Evolutionary conservation across 1,140 invertebrate species (phyloP), one percentile per base, ranked within the genome.

Genomic region (Metaphire vulgaris): DNA sequence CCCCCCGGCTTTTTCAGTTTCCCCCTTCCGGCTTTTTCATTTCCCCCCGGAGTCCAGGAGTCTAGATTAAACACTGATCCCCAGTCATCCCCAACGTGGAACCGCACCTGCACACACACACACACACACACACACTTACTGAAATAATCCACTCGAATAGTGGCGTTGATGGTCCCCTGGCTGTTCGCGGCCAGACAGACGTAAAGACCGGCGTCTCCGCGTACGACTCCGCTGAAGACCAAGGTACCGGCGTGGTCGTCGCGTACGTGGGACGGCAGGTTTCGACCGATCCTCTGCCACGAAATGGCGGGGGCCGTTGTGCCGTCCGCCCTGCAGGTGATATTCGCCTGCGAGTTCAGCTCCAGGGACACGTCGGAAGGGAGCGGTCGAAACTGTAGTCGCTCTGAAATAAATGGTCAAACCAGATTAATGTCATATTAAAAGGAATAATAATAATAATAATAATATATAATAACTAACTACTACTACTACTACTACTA

Each of bases 271-370:
- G 91, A 90, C 76, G 93, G 89, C 2, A 70, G 74, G 74, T 41
- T 12, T 15, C n/a, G 33, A 34, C 75, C 67, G 33, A 90, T 89
- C 86, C 92, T 91, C 74, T 91, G 89, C 94, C 95, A 97, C 79
- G 89, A 90, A 2, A 96, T 90, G 28, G 87, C 88, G 0, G 94
- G 93, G 2, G 90, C 87, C 0, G 90, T 90, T 1, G 90, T 90
- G 0, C 93, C 93, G 79, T 95, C 91, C 0, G 94, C 94, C 83
- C 92, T 93, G 84, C 95, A 97, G 73, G 93, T 92, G 68, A 97
- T 90, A 87, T 92, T 94, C 1, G 90, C 89, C 0, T 90, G 88
- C 14, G 90, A 90, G 76, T 91, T 90, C 21, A 96, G 85, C 82
- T 96, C 94, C 32, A 97, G 85, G 77, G 92, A 91, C 82, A 92